phyloP scores from a whole-genome alignment of 2,797 vertebrate genomes.

The Myotis vivesi region DNA sequence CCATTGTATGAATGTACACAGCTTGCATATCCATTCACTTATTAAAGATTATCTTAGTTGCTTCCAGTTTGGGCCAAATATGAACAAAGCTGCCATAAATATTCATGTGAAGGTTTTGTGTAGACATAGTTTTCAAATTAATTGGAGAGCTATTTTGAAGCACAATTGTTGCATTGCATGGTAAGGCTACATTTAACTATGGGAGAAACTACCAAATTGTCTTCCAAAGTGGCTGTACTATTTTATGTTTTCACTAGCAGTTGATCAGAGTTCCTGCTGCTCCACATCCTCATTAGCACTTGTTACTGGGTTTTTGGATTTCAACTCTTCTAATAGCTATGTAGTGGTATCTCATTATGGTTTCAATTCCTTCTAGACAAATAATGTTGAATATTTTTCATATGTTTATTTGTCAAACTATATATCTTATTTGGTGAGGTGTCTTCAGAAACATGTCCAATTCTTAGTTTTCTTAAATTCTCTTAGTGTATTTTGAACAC shows the following conservation, averaged over 20 bases:
- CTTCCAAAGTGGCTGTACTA: neutral
- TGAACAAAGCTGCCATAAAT: neutral
- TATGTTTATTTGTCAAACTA: neutral
- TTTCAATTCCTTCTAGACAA: neutral
- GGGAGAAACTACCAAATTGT: neutral
- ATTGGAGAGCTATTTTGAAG: neutral
- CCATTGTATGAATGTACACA: neutral
- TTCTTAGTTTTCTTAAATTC: neutral
- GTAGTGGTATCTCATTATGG: neutral
- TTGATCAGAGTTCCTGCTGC: neutral
- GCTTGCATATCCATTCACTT: neutral
- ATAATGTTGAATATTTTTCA: neutral
- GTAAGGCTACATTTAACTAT: neutral
- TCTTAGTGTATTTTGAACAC: neutral
- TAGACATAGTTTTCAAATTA: neutral
- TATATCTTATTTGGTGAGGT: neutral
- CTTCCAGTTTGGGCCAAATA: neutral
- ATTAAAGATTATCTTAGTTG: neutral
- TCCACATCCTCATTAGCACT: neutral
- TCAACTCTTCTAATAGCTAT: neutral
- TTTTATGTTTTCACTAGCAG: neutral
- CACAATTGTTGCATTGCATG: neutral
- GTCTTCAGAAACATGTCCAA: neutral
- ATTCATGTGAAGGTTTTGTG: neutral
- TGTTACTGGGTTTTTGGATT: neutral